Percentiles rank a stretch among this genome's conserved stretches.
Evolutionary conservation across 2,113 vertebrate species (phyloP).

Genomic region (Engystomops pustulosus): DNA sequence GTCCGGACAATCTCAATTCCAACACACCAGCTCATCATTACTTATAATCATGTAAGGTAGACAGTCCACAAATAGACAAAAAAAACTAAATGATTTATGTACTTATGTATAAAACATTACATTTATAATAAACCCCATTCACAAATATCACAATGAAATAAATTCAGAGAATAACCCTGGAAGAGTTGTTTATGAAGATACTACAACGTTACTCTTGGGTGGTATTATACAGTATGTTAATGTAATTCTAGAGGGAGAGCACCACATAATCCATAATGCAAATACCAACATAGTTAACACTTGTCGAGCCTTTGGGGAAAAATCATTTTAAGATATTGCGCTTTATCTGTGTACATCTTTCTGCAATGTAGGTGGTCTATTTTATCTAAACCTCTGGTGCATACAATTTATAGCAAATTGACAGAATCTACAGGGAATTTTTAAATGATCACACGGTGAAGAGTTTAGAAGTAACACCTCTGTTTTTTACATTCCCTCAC

Average conservation of each 20-base stretch:
- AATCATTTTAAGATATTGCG: background rate
- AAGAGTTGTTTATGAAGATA: no score
- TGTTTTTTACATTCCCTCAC: conserved; percentile 39
- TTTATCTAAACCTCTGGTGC: background rate
- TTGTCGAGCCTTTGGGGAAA: conserved; percentile 24
- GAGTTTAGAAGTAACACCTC: conserved; percentile 19
- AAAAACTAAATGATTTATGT: no score
- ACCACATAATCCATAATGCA: background rate
- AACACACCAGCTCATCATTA: no score
- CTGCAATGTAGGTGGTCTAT: conserved; percentile 36
- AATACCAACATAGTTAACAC: background rate
- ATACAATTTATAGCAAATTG: conserved; percentile 27
- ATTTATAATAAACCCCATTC: no score
- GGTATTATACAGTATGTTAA: background rate
- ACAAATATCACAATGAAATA: no score
- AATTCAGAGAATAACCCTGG: no score
- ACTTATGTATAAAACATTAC: no score
- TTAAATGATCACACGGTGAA: conserved; percentile 8
- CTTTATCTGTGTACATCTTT: background rate
- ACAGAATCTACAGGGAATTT: conserved; percentile 12
- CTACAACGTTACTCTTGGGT: background rate
- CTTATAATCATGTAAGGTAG: no score
- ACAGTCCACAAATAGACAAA: no score
- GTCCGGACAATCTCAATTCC: no score
- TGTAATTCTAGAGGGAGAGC: background rate